Percentiles rank a stretch among this genome's conserved stretches.
Conservation (phyloP, 1,140 invertebrate species). For the Geopemphigus sp. region DNA sequence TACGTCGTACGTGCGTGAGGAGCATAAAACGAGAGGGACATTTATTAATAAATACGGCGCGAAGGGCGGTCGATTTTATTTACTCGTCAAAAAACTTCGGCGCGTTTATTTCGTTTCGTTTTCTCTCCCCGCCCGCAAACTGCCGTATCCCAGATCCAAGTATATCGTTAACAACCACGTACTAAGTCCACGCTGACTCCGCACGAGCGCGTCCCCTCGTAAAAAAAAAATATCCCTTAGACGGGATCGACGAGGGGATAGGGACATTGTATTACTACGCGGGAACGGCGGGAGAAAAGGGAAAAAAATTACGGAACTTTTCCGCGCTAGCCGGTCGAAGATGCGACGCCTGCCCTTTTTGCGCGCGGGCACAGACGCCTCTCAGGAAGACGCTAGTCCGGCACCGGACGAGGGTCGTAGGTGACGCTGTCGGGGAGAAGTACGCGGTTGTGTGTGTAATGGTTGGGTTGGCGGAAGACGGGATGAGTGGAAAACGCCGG, state of each 20-base stretch:
- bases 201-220: conserved; percentile 10
- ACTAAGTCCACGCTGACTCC: neutral
- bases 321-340: neutral
- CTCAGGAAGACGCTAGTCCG: neutral
- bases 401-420: neutral
- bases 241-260: neutral
- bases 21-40: neutral
- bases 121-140: neutral
- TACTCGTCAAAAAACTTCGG: conserved; percentile 26
- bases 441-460: too few relatives aligned
- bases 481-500: neutral
- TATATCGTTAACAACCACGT: conserved; percentile 14
- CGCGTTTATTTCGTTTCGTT: too few relatives aligned
- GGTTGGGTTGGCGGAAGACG: too few relatives aligned
- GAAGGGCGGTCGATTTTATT: conserved; percentile 2
- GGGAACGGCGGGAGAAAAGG: neutral
- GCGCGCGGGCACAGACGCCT: neutral
- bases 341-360: neutral
- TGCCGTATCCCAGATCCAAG: neutral
- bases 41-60: conserved; percentile 1
- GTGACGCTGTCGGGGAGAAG: too few relatives aligned
- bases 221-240: conserved; percentile 4
- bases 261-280: too few relatives aligned
- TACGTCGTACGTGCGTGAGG: neutral
- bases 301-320: neutral